These are phyloP conservation scores for Kryptopterus vitreolus DNA, from an alignment of 2,797 vertebrate genomes.

Conservation along the genomic window DNA sequence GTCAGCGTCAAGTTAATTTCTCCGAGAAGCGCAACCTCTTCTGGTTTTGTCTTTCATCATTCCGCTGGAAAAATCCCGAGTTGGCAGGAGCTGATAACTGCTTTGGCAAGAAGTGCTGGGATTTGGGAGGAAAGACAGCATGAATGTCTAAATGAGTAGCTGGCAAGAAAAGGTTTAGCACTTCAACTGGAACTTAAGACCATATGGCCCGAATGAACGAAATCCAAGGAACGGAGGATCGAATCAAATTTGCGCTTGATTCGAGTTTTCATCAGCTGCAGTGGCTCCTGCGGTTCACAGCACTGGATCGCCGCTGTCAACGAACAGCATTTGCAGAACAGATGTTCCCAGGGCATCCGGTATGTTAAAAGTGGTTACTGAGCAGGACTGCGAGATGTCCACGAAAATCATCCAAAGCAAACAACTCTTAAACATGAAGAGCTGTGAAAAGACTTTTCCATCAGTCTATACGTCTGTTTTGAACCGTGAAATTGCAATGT, in stretches of 20 bases:
- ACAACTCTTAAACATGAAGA: background rate
- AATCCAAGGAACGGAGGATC: conserved; percentile 36
- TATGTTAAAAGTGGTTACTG: background rate
- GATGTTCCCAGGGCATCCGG: background rate
- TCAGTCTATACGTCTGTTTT: background rate
- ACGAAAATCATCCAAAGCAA: background rate
- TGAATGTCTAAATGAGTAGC: conserved; percentile 51
- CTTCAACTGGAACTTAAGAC: conserved; percentile 32
- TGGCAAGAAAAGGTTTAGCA: conserved; percentile 46
- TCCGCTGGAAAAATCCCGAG: conserved; percentile 6
- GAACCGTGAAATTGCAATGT: background rate
- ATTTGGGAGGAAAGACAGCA: conserved; percentile 46
- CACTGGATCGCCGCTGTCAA: background rate
- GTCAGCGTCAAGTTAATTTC: conserved; percentile 35
- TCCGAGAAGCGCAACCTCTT: conserved; percentile 13
- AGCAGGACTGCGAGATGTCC: background rate
- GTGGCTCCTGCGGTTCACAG: conserved; percentile 14
- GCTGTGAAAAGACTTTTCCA: background rate
- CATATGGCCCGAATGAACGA: conserved; percentile 55
- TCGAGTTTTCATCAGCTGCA: conserved; percentile 45
- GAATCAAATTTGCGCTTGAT: conserved; percentile 39
- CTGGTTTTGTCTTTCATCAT: conserved; percentile 1
- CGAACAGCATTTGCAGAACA: conserved; percentile 7
- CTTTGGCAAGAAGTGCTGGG: conserved; percentile 42
- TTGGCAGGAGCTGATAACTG: conserved; percentile 28